A percentile compares a stretch with the other conserved stretches of the same genome.
Conservation (phyloP, 2,888 invertebrate genomes). For the Heliconius sara region DNA sequence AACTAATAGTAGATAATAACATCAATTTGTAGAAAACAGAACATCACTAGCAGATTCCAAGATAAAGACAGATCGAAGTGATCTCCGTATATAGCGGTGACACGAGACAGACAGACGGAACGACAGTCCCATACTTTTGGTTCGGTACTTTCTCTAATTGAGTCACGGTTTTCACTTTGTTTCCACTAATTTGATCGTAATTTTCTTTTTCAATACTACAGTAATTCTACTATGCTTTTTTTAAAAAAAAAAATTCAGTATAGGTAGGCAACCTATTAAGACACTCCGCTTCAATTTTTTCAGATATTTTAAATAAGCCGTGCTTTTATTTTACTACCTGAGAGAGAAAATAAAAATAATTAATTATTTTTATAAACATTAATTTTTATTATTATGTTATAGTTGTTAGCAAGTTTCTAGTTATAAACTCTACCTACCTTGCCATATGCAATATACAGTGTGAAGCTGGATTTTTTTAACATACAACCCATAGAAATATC, state of each 20-base stretch:
- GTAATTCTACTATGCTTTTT: too few species aligned
- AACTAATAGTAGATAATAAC: not conserved
- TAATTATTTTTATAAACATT: too few species aligned
- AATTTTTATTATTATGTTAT: too few species aligned
- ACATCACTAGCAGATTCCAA: slow-evolving; percentile 44
- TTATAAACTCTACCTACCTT: not conserved
- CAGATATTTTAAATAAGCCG: too few species aligned
- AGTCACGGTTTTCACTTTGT: slow-evolving; percentile 44
- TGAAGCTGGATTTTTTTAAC: not conserved
- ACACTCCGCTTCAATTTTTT: not conserved
- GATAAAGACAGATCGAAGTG: slow-evolving; percentile 42
- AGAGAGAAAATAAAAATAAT: too few species aligned
- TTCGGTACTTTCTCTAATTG: slow-evolving; percentile 44
- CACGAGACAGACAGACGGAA: slow-evolving; percentile 38
- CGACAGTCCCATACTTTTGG: slow-evolving; percentile 44
- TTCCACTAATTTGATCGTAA: slow-evolving; percentile 23
- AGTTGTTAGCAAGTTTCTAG: too few species aligned
- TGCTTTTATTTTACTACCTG: too few species aligned
- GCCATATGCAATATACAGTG: not conserved
- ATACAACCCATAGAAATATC: slow-evolving; percentile 9
- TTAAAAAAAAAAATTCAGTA: too few species aligned
- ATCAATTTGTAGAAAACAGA: not conserved
- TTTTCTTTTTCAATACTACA: not conserved
- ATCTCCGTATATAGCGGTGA: slow-evolving; percentile 42
- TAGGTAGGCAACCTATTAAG: not conserved